These are phyloP conservation scores for Siniperca chuatsi DNA, from an alignment of 2,113 vertebrate genomes.

Conservation along the genomic window DNA sequence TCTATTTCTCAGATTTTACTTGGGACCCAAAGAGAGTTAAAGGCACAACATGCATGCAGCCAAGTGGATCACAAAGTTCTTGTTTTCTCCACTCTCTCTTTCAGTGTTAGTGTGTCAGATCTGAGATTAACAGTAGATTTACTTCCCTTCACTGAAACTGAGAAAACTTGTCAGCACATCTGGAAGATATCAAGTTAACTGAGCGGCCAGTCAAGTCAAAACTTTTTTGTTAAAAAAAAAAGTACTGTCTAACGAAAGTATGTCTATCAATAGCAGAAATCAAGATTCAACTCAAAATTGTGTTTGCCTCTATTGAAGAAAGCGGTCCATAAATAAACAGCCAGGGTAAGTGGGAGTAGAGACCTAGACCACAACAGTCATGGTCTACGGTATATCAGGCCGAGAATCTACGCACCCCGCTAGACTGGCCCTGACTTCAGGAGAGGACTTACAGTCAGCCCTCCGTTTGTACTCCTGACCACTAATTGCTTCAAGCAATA, in stretches of 20 bases:
- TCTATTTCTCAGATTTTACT: slow-evolving; percentile 64
- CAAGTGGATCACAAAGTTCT: slow-evolving; percentile 11
- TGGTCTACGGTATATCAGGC: slow-evolving; percentile 63
- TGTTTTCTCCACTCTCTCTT: slow-evolving; percentile 19
- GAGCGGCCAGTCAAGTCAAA: slow-evolving; percentile 74
- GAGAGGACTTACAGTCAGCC: slow-evolving; percentile 55
- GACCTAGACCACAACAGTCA: slow-evolving; percentile 70
- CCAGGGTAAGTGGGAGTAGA: slow-evolving; percentile 32
- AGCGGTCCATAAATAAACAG: slow-evolving; percentile 78
- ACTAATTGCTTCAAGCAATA: slow-evolving; percentile 75
- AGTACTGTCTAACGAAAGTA: slow-evolving; percentile 70
- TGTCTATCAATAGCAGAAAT: slow-evolving; percentile 78
- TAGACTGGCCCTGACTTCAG: slow-evolving; percentile 57
- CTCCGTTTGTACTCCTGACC: slow-evolving; percentile 60
- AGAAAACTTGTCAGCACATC: slow-evolving; percentile 81
- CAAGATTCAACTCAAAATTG: slow-evolving; percentile 73
- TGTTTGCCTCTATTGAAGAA: slow-evolving; percentile 73
- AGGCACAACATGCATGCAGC: slow-evolving; percentile 21
- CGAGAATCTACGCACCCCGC: slow-evolving; percentile 68
- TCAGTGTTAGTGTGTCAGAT: slow-evolving; percentile 34
- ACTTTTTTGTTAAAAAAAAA: slow-evolving; percentile 56
- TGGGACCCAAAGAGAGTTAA: slow-evolving; percentile 21
- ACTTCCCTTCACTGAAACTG: slow-evolving; percentile 49
- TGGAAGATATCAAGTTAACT: slow-evolving; percentile 80
- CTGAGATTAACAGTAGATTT: slow-evolving; percentile 60